Percentiles rank a stretch among this genome's conserved stretches.
Conservation (phyloP, 2,888 invertebrate genomes). For the Spodoptera exigua region DNA sequence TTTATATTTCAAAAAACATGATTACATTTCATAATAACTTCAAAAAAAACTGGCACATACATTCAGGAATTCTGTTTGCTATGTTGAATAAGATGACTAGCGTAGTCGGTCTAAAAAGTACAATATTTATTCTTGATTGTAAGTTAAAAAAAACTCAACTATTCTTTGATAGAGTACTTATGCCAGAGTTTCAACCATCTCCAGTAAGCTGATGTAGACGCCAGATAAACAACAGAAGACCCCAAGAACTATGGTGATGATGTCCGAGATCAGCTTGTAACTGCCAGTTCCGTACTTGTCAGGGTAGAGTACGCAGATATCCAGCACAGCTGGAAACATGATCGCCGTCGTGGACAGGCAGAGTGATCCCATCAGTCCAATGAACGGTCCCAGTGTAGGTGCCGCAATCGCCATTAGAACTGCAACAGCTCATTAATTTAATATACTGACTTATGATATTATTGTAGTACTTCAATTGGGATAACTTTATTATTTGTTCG, state of each 20-base stretch:
- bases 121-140: too few species aligned
- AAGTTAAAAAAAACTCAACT: too few species aligned
- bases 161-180: neutral
- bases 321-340: conserved; percentile 92
- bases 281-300: conserved; percentile 62
- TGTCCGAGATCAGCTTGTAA: conserved; percentile 66
- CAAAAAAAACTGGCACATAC: too few species aligned
- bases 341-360: conserved; percentile 95
- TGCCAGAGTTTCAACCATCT: conserved; percentile 52
- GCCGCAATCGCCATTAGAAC: conserved; percentile 89
- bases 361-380: conserved; percentile 95
- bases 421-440: conserved; percentile 35
- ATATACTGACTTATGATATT: too few species aligned
- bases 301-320: conserved; percentile 77
- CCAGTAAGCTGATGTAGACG: conserved; percentile 70
- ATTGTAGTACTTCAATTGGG: too few species aligned
- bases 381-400: conserved; percentile 93
- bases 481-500: too few species aligned
- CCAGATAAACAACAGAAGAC: conserved; percentile 65
- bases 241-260: conserved; percentile 65
- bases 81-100: too few species aligned
- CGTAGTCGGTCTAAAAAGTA: too few species aligned
- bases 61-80: too few species aligned
- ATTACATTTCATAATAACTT: too few species aligned
- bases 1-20: too few species aligned